Percentiles rank a stretch among this genome's conserved stretches.
Conservation (phyloP, 2,888 invertebrate genomes). For the Anoplius nigerrimus region DNA sequence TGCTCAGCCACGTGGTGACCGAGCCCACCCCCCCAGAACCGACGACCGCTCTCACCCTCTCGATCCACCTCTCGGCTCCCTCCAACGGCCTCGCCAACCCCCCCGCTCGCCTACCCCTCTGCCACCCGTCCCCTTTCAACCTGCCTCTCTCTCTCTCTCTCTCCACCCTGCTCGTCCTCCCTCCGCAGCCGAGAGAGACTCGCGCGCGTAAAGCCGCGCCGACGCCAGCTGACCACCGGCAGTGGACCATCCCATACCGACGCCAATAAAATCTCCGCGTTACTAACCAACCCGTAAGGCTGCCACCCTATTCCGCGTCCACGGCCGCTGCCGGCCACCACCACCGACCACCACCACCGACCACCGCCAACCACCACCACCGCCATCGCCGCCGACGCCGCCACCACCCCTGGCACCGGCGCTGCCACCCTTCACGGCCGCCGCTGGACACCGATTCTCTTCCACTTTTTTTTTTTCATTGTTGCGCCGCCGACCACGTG, state of each 20-base stretch:
- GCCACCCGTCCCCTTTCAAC: background rate
- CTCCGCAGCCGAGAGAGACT: slow-evolving; percentile 31
- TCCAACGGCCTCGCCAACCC: background rate
- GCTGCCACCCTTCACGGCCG: slow-evolving; percentile 15
- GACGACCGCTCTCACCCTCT: slow-evolving; percentile 12
- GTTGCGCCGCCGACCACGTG: slow-evolving; percentile 39
- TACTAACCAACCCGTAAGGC: slow-evolving; percentile 44
- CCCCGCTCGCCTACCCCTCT: background rate
- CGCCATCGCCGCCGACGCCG: slow-evolving; percentile 22
- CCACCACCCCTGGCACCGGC: slow-evolving; percentile 5
- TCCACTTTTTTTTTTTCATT: slow-evolving; percentile 12
- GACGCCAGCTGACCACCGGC: slow-evolving; percentile 71
- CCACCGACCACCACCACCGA: slow-evolving; percentile 20
- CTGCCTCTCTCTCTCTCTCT: background rate
- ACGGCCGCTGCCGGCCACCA: slow-evolving; percentile 17
- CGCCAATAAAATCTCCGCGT: slow-evolving; percentile 61
- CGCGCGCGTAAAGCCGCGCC: slow-evolving; percentile 62
- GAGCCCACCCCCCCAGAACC: slow-evolving; percentile 50
- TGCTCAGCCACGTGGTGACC: slow-evolving; percentile 73
- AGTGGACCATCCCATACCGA: slow-evolving; percentile 69
- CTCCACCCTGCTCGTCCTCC: slow-evolving; percentile 8
- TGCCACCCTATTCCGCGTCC: slow-evolving; percentile 20
- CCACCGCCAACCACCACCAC: slow-evolving; percentile 12
- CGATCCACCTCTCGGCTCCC: slow-evolving; percentile 19
- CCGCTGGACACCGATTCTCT: slow-evolving; percentile 16